phyloP scores from a whole-genome alignment of 2,888 invertebrate genomes.

The Cylloceria caligata region DNA sequence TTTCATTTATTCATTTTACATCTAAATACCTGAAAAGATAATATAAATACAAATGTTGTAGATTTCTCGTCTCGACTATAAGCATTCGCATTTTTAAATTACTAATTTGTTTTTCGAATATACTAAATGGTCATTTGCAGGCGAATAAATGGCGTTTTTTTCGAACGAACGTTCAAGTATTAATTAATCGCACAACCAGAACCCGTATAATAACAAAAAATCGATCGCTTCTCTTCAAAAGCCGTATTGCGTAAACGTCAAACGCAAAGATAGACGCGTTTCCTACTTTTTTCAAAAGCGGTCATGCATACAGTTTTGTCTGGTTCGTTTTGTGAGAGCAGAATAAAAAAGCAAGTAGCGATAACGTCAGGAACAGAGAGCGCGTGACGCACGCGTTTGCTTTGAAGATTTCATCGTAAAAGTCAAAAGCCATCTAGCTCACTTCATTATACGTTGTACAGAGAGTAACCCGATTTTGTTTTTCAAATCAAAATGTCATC shows the following conservation, averaged over 20 bases:
- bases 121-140: not conserved
- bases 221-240: conserved; percentile 19
- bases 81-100: too few relatives aligned
- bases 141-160: not conserved
- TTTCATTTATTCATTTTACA: too few relatives aligned
- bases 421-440: conserved; percentile 66
- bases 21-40: too few relatives aligned
- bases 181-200: conserved; percentile 8
- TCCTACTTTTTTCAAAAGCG: conserved; percentile 54
- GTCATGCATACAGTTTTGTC: conserved; percentile 18
- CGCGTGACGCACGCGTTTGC: conserved; percentile 58
- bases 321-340: conserved; percentile 11
- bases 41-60: too few relatives aligned
- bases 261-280: conserved; percentile 58
- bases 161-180: not conserved
- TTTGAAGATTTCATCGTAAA: conserved; percentile 74
- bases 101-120: too few relatives aligned
- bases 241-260: conserved; percentile 64
- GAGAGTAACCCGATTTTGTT: not conserved
- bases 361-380: conserved; percentile 77
- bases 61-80: too few relatives aligned
- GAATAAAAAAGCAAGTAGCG: conserved; percentile 66
- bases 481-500: not conserved
- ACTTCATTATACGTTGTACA: not conserved
- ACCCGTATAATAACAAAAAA: conserved; percentile 13